phyloP scores from a whole-genome alignment of 2,888 invertebrate genomes.

The Notodonta dromedarius region DNA sequence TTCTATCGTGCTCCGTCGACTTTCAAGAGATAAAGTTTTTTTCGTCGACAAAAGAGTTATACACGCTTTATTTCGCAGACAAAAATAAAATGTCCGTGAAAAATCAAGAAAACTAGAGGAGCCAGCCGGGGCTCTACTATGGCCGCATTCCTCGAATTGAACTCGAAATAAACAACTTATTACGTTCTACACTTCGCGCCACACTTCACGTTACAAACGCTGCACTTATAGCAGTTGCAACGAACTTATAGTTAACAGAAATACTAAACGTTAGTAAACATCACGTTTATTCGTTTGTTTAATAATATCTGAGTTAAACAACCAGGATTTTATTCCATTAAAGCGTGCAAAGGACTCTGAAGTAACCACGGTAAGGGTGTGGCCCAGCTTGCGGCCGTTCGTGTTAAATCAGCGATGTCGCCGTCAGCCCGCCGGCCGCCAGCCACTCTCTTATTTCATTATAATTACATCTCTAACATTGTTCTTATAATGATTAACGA shows the following conservation, averaged over 20 bases:
- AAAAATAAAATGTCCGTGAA: slow-evolving; percentile 54
- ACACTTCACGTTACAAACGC: too few species aligned
- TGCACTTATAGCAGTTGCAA: too few species aligned
- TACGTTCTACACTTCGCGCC: too few species aligned
- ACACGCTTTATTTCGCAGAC: slow-evolving; percentile 52
- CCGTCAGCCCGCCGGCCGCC: slow-evolving; percentile 14
- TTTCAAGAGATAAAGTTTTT: slow-evolving; percentile 50
- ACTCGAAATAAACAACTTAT: too few species aligned
- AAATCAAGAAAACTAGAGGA: slow-evolving; percentile 37
- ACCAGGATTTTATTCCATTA: too few species aligned
- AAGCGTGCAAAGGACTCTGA: too few species aligned
- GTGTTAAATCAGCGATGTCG: background rate
- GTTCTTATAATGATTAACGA: slow-evolving; percentile 9
- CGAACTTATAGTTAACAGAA: too few species aligned
- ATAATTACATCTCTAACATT: slow-evolving; percentile 28
- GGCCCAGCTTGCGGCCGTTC: too few species aligned
- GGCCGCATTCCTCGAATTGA: background rate
- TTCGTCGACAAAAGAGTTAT: slow-evolving; percentile 49
- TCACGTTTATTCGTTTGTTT: too few species aligned
- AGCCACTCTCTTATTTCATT: slow-evolving; percentile 22
- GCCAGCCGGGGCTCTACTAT: slow-evolving; percentile 16
- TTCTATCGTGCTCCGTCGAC: slow-evolving; percentile 45
- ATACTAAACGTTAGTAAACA: too few species aligned
- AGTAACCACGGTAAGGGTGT: too few species aligned
- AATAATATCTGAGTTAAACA: too few species aligned